These are phyloP conservation scores for Eurystomus glaucurus DNA, from an alignment of 2,797 vertebrate genomes.

Conservation along the genomic window DNA sequence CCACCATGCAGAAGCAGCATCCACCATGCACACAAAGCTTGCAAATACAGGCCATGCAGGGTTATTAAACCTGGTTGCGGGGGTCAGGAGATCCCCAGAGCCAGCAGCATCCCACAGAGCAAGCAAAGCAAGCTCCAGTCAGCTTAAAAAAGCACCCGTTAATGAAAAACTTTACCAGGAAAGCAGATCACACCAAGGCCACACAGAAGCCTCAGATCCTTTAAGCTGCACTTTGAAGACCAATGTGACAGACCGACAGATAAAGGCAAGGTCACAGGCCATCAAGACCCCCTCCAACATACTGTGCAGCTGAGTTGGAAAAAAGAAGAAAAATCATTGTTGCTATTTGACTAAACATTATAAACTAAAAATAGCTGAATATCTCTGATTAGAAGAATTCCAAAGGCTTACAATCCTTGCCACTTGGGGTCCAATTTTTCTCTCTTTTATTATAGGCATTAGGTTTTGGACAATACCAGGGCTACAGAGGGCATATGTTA, in stretches of 20 bases:
- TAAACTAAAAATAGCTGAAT: slow-evolving; percentile 83
- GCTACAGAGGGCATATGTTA: slow-evolving; percentile 75
- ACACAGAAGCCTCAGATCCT: slow-evolving; percentile 75
- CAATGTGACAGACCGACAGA: slow-evolving; percentile 57
- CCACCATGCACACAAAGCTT: background rate
- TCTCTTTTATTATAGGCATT: slow-evolving; percentile 72
- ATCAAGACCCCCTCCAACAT: slow-evolving; percentile 74
- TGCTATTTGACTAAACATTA: slow-evolving; percentile 90
- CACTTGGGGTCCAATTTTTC: slow-evolving; percentile 75
- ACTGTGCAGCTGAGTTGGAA: slow-evolving; percentile 68
- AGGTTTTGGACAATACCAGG: slow-evolving; percentile 70
- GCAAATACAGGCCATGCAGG: background rate
- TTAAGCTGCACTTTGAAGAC: slow-evolving; percentile 79
- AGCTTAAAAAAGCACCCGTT: slow-evolving; percentile 61
- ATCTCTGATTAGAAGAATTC: slow-evolving; percentile 86
- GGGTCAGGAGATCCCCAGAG: slow-evolving; percentile 47
- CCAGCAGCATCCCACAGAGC: slow-evolving; percentile 49
- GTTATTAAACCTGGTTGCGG: slow-evolving; percentile 33
- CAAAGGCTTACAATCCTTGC: slow-evolving; percentile 72
- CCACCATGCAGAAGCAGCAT: background rate
- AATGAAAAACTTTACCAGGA: slow-evolving; percentile 68
- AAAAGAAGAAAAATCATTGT: slow-evolving; percentile 83
- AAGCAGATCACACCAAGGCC: slow-evolving; percentile 69
- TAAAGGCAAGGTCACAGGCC: slow-evolving; percentile 88
- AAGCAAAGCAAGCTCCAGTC: slow-evolving; percentile 35